Evolutionary conservation across 2,797 vertebrate species (phyloP), one percentile per base, ranked within the genome.

Genomic region (Typhlichthys subterraneus): DNA sequence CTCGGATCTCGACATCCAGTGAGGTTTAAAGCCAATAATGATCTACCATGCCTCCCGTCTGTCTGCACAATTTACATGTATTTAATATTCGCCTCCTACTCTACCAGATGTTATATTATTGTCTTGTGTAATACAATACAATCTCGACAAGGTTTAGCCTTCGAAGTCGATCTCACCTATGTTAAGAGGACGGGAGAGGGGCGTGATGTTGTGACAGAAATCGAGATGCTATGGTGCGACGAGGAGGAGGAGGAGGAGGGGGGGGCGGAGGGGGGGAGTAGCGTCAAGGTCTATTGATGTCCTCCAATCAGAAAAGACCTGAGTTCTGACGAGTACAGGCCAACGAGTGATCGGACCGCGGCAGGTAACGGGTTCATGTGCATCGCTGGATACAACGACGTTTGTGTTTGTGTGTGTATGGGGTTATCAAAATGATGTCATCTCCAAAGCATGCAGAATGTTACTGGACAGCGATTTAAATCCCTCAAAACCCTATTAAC

Each of bases 351-450:
- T 59, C 67, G 82, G 75, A 77, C 75, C 42, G 48, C 59, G 42
- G 75, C 85, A 91, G 88, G 89, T 90, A 76, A 63, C 63, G 53
- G 70, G 67, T 63, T 60, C 70, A 23, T 65, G 72, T 46, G 33
- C 33, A 9, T 38, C 1, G 33, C 5, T 38, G 33, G 33, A 6
- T 38, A 38, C 33, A 38, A 38, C 33, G 6, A 8, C 9, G 57
- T 49, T 45, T 2, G 57, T 56, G 61, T 48, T 51, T 45, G 52
- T 19, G 62, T 38, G 46, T 49, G 58, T 14, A 52, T 49, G 57
- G 85, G 85, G 83, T 84, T 85, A 86, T 87, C 84, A 80, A 87
- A 88, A 91, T 93, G 90, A 93, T 93, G 90, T 92, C 90, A 93
- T 88, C 74, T 54, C 63, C 61, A 57, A 83, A 78, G 87, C 77